Percentiles rank a stretch among this genome's conserved stretches.
These are phyloP conservation scores for Agrotis segetum DNA, from an alignment of 2,888 invertebrate species.

Conservation along the genomic window DNA sequence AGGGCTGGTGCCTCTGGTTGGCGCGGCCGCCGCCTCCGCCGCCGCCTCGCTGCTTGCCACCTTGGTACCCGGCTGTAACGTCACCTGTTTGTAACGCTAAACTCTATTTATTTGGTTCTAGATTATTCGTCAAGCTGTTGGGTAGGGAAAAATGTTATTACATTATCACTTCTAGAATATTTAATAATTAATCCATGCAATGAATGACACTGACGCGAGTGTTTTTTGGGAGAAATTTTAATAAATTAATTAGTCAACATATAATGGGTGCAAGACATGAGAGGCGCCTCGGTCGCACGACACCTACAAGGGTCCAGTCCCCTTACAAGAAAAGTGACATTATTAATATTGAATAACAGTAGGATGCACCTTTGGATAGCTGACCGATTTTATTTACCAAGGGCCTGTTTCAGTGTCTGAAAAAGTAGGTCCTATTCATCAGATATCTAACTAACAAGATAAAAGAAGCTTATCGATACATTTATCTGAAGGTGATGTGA, in stretches of 20 bases:
- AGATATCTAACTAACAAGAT: not conserved
- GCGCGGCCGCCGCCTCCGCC: slow-evolving; percentile 94
- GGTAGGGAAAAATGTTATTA: slow-evolving; percentile 44
- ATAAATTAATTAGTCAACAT: slow-evolving; percentile 48
- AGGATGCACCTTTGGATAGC: slow-evolving; percentile 22
- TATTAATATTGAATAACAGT: not conserved
- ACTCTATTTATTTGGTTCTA: slow-evolving; percentile 59
- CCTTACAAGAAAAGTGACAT: slow-evolving; percentile 17
- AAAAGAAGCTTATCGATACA: not conserved
- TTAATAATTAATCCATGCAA: slow-evolving; percentile 43
- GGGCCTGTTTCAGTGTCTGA: slow-evolving; percentile 24
- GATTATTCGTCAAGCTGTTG: slow-evolving; percentile 50
- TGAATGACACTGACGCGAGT: slow-evolving; percentile 36
- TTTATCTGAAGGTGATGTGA: not conserved
- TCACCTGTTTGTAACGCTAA: slow-evolving; percentile 63
- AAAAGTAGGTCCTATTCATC: not conserved
- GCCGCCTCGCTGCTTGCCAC: slow-evolving; percentile 96
- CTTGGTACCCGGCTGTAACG: slow-evolving; percentile 92
- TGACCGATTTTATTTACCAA: slow-evolving; percentile 20
- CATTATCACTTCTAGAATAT: slow-evolving; percentile 34
- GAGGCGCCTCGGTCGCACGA: slow-evolving; percentile 60
- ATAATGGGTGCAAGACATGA: slow-evolving; percentile 52
- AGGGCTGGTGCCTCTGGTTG: slow-evolving; percentile 97
- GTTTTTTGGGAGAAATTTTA: slow-evolving; percentile 37
- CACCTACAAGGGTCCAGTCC: slow-evolving; percentile 47